phyloP scores from a whole-genome alignment of 1,140 invertebrate genomes.

The Gryon sp. region DNA sequence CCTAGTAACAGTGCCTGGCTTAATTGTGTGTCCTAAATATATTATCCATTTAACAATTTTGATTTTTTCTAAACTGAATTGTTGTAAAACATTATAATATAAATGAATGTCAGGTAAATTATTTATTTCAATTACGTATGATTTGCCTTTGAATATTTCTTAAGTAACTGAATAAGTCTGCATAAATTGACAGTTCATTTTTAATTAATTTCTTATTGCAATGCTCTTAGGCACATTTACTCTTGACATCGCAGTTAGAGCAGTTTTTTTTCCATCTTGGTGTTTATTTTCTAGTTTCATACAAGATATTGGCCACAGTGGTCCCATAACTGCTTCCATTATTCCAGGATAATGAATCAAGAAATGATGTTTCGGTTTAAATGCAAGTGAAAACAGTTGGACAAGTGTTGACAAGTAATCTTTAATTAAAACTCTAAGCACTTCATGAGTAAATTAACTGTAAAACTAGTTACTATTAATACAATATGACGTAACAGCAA shows the following conservation, averaged over 20 bases:
- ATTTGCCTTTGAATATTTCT: not conserved
- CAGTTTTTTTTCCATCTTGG: constrained; percentile 8
- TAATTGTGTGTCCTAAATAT: constrained; percentile 20
- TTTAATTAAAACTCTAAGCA: not conserved
- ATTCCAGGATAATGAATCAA: constrained; percentile 35
- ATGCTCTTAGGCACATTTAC: constrained; percentile 39
- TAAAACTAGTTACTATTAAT: constrained; percentile 10
- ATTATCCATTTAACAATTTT: constrained; percentile 10
- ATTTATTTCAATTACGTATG: not conserved
- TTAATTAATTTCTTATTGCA: constrained; percentile 12
- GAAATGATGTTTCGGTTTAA: constrained; percentile 55
- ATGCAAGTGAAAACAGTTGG: not conserved
- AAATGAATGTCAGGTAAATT: not conserved
- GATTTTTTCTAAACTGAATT: constrained; percentile 1
- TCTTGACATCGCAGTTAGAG: constrained; percentile 10
- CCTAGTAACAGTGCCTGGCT: not conserved
- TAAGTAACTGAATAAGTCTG: not conserved
- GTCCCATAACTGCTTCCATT: constrained; percentile 23
- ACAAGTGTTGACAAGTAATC: constrained; percentile 19
- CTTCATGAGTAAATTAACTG: constrained; percentile 16
- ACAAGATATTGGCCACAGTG: constrained; percentile 17
- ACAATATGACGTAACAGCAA: constrained; percentile 11
- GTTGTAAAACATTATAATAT: not conserved
- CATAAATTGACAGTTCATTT: not conserved
- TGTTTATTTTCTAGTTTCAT: constrained; percentile 30